These are phyloP conservation scores for Morbakka virulenta DNA, from an alignment of 30 jellyfish, hydroid and myxozoan species.

Conservation along the genomic window DNA sequence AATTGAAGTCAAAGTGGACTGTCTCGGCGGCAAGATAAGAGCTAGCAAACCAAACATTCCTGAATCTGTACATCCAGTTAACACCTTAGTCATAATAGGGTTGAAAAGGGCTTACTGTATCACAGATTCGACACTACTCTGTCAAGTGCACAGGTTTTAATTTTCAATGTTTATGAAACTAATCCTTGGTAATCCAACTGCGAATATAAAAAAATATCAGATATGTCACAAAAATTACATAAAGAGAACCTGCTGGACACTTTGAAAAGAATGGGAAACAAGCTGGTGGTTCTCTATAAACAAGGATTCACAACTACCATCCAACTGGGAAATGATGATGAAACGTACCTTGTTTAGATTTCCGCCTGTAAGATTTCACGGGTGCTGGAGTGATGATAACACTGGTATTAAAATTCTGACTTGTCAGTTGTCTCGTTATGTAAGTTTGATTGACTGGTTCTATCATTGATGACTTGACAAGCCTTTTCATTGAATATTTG, in stretches of 20 bases:
- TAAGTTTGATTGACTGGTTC: background rate
- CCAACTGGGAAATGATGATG: background rate
- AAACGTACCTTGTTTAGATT: background rate
- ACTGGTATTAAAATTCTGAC: background rate
- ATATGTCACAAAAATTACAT: background rate
- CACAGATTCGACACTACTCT: no score
- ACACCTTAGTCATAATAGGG: background rate
- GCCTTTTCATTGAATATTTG: constrained; percentile 25
- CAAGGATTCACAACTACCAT: background rate
- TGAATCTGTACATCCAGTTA: background rate
- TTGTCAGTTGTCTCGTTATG: background rate
- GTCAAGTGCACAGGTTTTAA: no score
- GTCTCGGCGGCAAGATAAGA: background rate
- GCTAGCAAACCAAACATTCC: background rate
- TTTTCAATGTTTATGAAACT: no score
- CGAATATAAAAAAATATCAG: background rate
- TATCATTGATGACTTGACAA: background rate
- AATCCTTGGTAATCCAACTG: background rate
- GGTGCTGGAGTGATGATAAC: no score
- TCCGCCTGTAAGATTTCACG: background rate
- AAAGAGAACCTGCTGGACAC: background rate
- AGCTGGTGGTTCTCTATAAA: background rate
- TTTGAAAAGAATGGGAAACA: background rate
- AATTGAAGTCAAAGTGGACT: no score
- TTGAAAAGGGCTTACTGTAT: background rate